Base-by-base conservation (phyloP, 2,113 vertebrate genomes). In the Athene cunicularia region DNA sequence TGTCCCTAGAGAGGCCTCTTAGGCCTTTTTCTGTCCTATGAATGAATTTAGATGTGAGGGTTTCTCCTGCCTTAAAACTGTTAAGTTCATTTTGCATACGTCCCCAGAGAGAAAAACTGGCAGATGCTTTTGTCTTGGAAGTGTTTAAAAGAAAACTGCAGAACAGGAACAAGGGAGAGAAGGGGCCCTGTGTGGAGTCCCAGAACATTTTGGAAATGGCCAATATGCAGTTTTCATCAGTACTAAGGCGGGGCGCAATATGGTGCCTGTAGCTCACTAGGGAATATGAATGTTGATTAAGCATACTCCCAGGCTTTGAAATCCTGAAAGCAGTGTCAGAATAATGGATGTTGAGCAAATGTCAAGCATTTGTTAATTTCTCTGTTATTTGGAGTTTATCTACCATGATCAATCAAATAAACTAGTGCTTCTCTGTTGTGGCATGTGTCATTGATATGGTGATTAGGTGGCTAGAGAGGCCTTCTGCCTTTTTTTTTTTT, bases 281-380 rank as follows among this genome's bases (percentile, higher is more conserved):
- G 99, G 99, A 99, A 99, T 99, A 99, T 99, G 99, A 99, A 99
- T 99, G 99, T 99, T 99, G 99, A 99, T 99, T 99, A 99, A 99
- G 99, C 99, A 99, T 99, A 99, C 99, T 99, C 99, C 99, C 99
- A 99, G 99, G 99, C 99, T 99, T 99, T 99, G 99, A 99, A 99
- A 99, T 99, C 99, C 99, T 99, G 98, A 99, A 98, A 99, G 99
- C 99, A 98, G 99, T 99, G 99, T 99, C 99, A 99, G 99, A 99
- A 99, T 99, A 99, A 99, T 99, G 99, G 99, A 99, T 99, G 99
- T 99, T 99, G 99, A 99, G 99, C 99, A 99, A 99, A 99, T 99
- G 99, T 99, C 99, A 99, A 99, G 99, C 99, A 99, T 99, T 99
- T 99, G 99, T 99, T 99, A 99, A 99, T 99, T 99, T 99, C 99